phyloP scores from a whole-genome alignment of 2,888 invertebrate genomes.

The Lamellibrachia columna region DNA sequence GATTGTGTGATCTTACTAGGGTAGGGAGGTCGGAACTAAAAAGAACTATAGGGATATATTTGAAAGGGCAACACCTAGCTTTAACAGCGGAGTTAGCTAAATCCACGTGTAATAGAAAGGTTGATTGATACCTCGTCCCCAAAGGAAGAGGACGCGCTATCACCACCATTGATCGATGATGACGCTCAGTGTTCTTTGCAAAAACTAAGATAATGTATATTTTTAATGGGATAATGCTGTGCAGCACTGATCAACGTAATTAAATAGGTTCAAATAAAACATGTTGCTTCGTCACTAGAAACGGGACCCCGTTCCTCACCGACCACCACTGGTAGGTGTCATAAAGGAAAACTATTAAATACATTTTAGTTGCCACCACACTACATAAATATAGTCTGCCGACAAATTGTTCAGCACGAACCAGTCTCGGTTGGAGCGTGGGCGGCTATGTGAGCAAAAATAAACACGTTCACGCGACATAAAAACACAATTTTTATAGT shows the following conservation, averaged over 20 bases:
- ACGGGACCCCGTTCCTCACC: neutral
- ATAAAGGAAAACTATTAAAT: neutral
- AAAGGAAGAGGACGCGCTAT: no score
- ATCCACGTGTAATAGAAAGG: no score
- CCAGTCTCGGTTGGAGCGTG: no score
- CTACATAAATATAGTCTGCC: no score
- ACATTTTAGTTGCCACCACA: neutral
- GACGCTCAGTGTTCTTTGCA: neutral
- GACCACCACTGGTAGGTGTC: neutral
- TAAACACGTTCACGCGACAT: neutral
- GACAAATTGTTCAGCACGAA: no score
- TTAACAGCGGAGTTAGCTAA: neutral
- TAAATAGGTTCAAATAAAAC: neutral
- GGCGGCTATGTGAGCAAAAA: neutral
- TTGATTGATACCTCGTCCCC: no score
- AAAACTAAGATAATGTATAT: neutral
- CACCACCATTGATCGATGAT: neutral
- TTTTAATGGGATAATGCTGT: neutral
- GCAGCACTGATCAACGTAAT: neutral
- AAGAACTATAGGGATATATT: neutral
- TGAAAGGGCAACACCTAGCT: neutral
- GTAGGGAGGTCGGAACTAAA: neutral
- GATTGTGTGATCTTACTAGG: neutral
- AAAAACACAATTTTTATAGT: no score
- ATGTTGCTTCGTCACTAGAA: neutral